Conservation (phyloP, 2,113 vertebrate genomes). For the human (Homo sapiens) region GRCh38 chr3:123606501-123607000, state of each 20-base stretch:
- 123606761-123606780: slow-evolving; percentile 42
- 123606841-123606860: neutral
- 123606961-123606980: neutral
- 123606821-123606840: slow-evolving; percentile 14
- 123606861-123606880: neutral
- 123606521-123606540: neutral
- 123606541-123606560: neutral
- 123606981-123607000: neutral
- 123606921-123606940: neutral
- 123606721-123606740: slow-evolving; percentile 10
- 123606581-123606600: neutral
- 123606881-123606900: neutral
- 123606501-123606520: neutral
- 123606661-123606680: neutral
- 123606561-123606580: neutral
- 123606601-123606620: neutral
- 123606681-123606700: neutral
- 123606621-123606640: neutral
- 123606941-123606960: neutral
- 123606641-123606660: neutral
- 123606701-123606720: neutral
- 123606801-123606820: slow-evolving; percentile 35
- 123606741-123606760: slow-evolving; percentile 4
- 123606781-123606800: neutral
- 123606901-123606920: neutral